Evolutionary conservation across 2,888 invertebrate genomes (phyloP).

Genomic region (Agapostemon virescens): DNA sequence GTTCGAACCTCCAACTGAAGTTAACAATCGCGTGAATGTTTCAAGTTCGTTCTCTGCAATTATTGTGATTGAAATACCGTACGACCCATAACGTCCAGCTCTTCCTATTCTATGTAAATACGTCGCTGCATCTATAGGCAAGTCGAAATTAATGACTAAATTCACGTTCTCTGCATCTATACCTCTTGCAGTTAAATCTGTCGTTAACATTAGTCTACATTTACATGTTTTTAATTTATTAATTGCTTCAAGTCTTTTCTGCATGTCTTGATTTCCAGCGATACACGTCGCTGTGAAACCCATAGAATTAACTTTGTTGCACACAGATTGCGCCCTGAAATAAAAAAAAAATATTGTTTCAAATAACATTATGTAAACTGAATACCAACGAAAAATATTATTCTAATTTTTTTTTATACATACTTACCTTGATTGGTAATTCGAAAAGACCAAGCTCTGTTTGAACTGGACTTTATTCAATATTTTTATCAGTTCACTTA

Average conservation of each 20-base stretch:
- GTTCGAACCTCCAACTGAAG: slow-evolving; percentile 82
- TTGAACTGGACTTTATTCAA: slow-evolving; percentile 89
- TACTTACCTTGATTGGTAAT: slow-evolving; percentile 87
- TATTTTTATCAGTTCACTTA: slow-evolving; percentile 85
- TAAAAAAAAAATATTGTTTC: slow-evolving; percentile 41
- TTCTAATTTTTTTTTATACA: no score
- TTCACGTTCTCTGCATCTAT: slow-evolving; percentile 97
- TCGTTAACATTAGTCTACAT: slow-evolving; percentile 93
- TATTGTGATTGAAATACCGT: slow-evolving; percentile 90
- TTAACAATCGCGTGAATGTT: slow-evolving; percentile 83
- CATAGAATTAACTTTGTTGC: slow-evolving; percentile 85
- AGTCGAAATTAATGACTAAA: slow-evolving; percentile 95
- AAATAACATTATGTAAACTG: background rate
- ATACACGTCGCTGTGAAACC: slow-evolving; percentile 92
- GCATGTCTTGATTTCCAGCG: slow-evolving; percentile 90
- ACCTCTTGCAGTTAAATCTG: slow-evolving; percentile 95
- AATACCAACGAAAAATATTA: background rate
- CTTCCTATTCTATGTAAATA: slow-evolving; percentile 97
- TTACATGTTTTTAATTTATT: slow-evolving; percentile 89
- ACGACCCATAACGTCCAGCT: slow-evolving; percentile 95
- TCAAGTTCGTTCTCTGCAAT: slow-evolving; percentile 85
- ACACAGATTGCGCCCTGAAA: slow-evolving; percentile 88
- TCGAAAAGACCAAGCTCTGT: slow-evolving; percentile 95
- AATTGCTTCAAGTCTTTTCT: slow-evolving; percentile 88
- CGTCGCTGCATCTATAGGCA: slow-evolving; percentile 89